Base-by-base conservation (phyloP, 2,888 invertebrate species). In the Lucinisca nassula region DNA sequence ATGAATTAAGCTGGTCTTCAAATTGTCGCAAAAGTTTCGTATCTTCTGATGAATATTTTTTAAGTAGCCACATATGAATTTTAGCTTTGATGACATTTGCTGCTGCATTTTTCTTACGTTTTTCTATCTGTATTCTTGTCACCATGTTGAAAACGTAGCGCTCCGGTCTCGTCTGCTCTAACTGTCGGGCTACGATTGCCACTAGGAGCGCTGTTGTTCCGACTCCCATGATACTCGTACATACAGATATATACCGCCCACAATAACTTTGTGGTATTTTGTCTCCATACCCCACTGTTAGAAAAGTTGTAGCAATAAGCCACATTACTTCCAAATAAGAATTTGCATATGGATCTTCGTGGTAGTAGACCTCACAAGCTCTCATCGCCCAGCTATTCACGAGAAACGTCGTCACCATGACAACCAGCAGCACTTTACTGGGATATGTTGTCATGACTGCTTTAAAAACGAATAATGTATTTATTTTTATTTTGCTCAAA, bases 211-310 rank as follows among this genome's bases (percentile, higher is more conserved):
- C 94, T 0, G 94, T 94, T 35, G 94, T 92, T 21, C 91, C 93
- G 8, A 94, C 91, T 0, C 95, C 95, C 93, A 94, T 93, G 17
- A 93, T 77, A 2, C 93, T 94, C 0, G 94, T 94, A 14, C 92
- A 88, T 0, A 94, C 91, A 8, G 94, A 93, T 24, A 95, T 93
- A 72, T 93, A 94, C n/a, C 95, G 89, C 0, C 95, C 95, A 84
- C 95, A 95, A 79, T 94, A 93, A 38, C 93, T 94, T 72, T 80
- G 88, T 10, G 95, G 95, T 0, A 93, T 93, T 14, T 92, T 83
- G 78, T 95, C 94, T 0, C 95, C 95, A 77, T 94, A 94, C 0
- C 95, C 95, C 0, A 95, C 93, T 0, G 95, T 94, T 14, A 95
- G 83, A 79, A 95, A 95, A 0, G 94, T 94, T 32, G 94, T 95